Base-by-base conservation (phyloP, 2,888 invertebrate genomes). In the Ornithoptera priamus region DNA sequence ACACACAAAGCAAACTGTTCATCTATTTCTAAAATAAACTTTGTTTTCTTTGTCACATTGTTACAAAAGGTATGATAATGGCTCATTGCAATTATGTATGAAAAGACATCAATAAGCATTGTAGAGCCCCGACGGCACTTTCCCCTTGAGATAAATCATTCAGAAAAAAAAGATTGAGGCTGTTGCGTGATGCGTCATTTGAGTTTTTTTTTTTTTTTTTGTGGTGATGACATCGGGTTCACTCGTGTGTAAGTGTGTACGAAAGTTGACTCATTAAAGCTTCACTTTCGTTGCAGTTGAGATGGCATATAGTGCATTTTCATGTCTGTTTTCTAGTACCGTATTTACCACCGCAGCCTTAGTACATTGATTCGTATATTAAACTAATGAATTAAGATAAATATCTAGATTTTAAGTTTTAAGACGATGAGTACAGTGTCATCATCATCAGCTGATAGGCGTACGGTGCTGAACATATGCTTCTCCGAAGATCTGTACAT, bases 111-210 rank as follows among this genome's bases (percentile, higher is more conserved):
- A 20, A 20, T 20, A 57, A 10, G 57, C 24, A 58, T 57, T 58
- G 62, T 68, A 39, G 58, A 50, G 50, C 5, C 42, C 39, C n/a
- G 6, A 46, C 30, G 58, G 62, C 62, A 62, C 62, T 62, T 68
- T 68, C 62, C 8, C 46, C 10, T 46, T 68, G 46, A 58, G 62
- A 53, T 62, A 56, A 63, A 62, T 62, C 42, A 62, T 8, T 42
- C 61, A 42, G 62, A 42, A 36, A 42, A 67, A 57, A 60, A 30
- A 50, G 42, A 67, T 67, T 42, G 39, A 62, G 18, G 10, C n/a
- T 30, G 22, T 67, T 61, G 53, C 56, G 18, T 56, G 36, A 56
- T 56, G 61, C 15, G 36, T 61, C 61, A 56, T 61, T 61, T 53
- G 53, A 17, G 57, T 60, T 5, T 30, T 30, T 67, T 50, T 12